Evolutionary conservation across 2,797 vertebrate species (phyloP).

Genomic region (Enoplosus armatus): DNA sequence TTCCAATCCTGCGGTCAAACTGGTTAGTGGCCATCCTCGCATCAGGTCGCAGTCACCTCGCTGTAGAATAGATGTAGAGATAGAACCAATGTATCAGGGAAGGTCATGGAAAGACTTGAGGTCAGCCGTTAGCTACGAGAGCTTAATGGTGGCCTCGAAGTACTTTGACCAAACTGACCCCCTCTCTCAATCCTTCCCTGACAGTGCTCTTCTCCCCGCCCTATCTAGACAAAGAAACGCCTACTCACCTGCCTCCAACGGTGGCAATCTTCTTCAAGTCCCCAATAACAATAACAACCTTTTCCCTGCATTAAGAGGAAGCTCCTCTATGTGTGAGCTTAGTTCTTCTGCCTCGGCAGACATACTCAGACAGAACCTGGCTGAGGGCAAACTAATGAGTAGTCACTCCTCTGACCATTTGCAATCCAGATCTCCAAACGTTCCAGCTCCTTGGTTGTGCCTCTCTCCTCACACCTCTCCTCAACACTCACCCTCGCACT

Average conservation of each 20-base stretch:
- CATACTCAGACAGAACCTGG: neutral
- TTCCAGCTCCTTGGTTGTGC: fast-evolving
- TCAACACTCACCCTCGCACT: fast-evolving
- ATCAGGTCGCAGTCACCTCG: slow-evolving; percentile 60
- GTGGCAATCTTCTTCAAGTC: slow-evolving; percentile 13
- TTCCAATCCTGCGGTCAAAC: slow-evolving; percentile 26
- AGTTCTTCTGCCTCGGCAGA: slow-evolving; percentile 9
- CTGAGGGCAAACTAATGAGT: fast-evolving
- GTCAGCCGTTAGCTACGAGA: slow-evolving; percentile 26
- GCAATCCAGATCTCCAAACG: fast-evolving
- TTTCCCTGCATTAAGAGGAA: neutral
- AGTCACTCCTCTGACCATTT: neutral
- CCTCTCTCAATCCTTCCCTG: slow-evolving; percentile 61
- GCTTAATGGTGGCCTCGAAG: neutral
- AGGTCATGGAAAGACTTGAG: neutral
- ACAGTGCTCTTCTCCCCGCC: neutral
- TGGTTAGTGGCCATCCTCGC: slow-evolving; percentile 65
- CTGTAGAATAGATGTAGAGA: slow-evolving; percentile 75
- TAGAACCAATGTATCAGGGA: slow-evolving; percentile 27
- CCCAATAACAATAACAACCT: neutral
- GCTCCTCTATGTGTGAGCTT: slow-evolving; percentile 23
- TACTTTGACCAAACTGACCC: neutral
- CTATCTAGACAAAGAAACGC: neutral
- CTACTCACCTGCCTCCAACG: slow-evolving; percentile 11
- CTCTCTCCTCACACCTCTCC: neutral